A percentile compares a stretch with the other conserved stretches of the same genome.
These are phyloP conservation scores for Macropodus opercularis DNA, from an alignment of 2,797 vertebrate genomes.

Conservation along the genomic window DNA sequence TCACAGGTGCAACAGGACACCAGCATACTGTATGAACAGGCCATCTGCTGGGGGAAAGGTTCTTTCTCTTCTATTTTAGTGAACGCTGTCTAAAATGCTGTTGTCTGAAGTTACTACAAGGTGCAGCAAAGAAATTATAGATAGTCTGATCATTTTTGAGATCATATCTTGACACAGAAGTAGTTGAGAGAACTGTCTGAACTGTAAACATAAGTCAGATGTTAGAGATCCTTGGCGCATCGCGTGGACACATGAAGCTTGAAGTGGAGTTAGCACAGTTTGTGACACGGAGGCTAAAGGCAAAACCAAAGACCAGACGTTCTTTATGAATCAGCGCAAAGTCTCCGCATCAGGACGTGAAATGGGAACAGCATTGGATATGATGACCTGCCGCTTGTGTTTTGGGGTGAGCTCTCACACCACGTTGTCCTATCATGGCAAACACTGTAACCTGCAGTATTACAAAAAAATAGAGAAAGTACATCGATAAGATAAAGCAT, in stretches of 20 bases:
- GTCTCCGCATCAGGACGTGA: conserved; percentile 1
- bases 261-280: conserved; percentile 5
- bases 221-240: background rate
- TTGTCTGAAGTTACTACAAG: background rate
- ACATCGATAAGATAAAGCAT: no score
- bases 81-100: background rate
- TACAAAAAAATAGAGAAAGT: no score
- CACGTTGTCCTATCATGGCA: conserved; percentile 11
- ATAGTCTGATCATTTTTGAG: background rate
- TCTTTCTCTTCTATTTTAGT: background rate
- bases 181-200: background rate
- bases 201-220: conserved; percentile 9
- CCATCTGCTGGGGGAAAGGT: conserved; percentile 15
- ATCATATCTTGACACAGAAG: background rate
- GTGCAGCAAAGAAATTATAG: background rate
- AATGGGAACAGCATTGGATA: conserved; percentile 74
- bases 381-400: conserved; percentile 75
- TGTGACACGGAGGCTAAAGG: conserved; percentile 2
- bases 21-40: conserved; percentile 7
- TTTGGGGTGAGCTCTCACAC: conserved; percentile 80
- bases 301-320: conserved; percentile 15
- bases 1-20: conserved; percentile 69
- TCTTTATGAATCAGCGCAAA: background rate
- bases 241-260: background rate
- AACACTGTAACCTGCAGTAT: background rate